Conservation (phyloP, 2,797 vertebrate species). For the Sebastes paucispinis region DNA sequence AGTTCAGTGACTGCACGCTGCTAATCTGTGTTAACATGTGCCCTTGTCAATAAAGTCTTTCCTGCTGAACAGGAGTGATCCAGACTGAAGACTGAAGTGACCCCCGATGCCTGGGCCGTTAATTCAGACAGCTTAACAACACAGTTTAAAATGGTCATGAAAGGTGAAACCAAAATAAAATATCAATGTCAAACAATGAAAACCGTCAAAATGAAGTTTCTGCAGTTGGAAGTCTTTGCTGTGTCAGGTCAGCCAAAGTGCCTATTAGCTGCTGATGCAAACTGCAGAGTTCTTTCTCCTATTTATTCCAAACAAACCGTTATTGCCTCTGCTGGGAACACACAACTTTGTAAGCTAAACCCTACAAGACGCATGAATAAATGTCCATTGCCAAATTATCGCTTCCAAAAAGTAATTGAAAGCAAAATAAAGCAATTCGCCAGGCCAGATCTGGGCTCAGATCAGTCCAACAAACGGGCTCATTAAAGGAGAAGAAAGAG, state of each 20-base stretch:
- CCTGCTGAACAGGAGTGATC: conserved; percentile 13
- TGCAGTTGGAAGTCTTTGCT: conserved; percentile 10
- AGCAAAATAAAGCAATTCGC: conserved; percentile 46
- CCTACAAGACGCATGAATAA: conserved; percentile 12
- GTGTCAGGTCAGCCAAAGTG: conserved; percentile 47
- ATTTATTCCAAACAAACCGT: conserved; percentile 37
- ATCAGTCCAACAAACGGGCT: conserved; percentile 42
- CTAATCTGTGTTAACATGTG: conserved; percentile 51
- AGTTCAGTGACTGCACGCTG: conserved; percentile 42
- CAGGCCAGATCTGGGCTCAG: conserved; percentile 22
- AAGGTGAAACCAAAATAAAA: background rate
- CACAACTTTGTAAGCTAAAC: conserved; percentile 21
- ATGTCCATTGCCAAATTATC: conserved; percentile 25
- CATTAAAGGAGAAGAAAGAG: conserved; percentile 42
- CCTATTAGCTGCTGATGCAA: conserved; percentile 1
- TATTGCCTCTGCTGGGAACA: conserved; percentile 18
- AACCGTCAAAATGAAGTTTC: background rate
- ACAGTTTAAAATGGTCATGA: background rate
- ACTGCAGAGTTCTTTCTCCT: conserved; percentile 3
- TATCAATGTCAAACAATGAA: background rate
- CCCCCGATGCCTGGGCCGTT: background rate
- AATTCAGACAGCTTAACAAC: background rate
- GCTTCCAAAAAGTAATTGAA: conserved; percentile 48
- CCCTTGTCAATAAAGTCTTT: conserved; percentile 27
- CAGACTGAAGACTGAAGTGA: background rate